phyloP scores from a whole-genome alignment of 1,140 invertebrate species.

The Euborellia annulipes region DNA sequence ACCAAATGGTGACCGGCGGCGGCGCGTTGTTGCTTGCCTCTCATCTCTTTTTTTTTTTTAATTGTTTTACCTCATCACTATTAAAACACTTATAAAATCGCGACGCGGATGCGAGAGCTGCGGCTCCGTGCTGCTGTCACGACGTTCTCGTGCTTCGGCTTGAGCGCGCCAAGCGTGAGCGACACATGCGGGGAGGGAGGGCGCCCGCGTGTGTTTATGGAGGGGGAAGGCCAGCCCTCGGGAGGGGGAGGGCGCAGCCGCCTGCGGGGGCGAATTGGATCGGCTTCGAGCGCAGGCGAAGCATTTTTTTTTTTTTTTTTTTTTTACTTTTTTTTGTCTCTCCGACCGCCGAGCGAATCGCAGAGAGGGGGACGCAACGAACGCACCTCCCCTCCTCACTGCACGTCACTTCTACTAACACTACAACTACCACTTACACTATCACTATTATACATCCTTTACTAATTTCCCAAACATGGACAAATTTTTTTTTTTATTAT shows the following conservation, averaged over 20 bases:
- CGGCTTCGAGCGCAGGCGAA: conserved; percentile 1
- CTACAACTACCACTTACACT: no score
- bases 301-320: no score
- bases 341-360: conserved; percentile 16
- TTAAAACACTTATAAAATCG: conserved; percentile 4
- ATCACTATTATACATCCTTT: no score
- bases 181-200: neutral
- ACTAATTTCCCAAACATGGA: no score
- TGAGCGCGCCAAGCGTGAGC: neutral
- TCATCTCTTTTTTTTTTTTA: conserved; percentile 26
- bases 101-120: neutral
- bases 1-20: conserved; percentile 12
- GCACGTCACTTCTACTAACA: no score
- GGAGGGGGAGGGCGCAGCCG: conserved; percentile 18
- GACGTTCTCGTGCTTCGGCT: conserved; percentile 1
- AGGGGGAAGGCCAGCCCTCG: conserved; percentile 7
- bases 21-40: conserved; percentile 21
- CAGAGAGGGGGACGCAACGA: conserved; percentile 12
- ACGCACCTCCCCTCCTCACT: no score
- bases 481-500: no score
- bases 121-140: no score
- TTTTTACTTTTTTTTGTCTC: conserved; percentile 11
- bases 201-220: neutral
- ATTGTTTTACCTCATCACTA: conserved; percentile 25
- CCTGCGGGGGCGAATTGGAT: conserved; percentile 17